These are phyloP conservation scores for Timema cristinae DNA, from an alignment of 2,888 invertebrate genomes.

Conservation along the genomic window DNA sequence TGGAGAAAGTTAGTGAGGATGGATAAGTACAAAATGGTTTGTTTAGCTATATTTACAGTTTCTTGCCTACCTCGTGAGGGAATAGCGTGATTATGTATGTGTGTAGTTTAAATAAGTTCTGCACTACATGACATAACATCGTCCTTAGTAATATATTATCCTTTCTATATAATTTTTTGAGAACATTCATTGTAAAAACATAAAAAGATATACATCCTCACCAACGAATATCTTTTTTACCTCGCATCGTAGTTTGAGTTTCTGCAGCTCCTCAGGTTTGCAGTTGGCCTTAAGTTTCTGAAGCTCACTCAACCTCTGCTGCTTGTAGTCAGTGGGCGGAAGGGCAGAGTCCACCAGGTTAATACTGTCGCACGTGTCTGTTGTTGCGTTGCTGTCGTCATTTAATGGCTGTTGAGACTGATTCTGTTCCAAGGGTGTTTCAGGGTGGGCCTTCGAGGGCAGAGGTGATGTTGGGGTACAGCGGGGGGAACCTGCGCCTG, in stretches of 20 bases:
- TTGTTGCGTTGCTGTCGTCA: slow-evolving; percentile 37
- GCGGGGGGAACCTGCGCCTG: slow-evolving; percentile 21
- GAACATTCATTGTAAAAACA: too few relatives aligned
- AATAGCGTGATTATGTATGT: too few relatives aligned
- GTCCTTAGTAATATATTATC: too few relatives aligned
- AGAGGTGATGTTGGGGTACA: slow-evolving; percentile 31
- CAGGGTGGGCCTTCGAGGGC: slow-evolving; percentile 45
- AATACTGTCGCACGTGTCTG: slow-evolving; percentile 27
- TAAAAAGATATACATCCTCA: slow-evolving; percentile 28
- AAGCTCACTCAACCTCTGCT: slow-evolving; percentile 62
- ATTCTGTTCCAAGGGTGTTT: slow-evolving; percentile 36
- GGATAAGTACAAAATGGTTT: too few relatives aligned
- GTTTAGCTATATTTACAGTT: too few relatives aligned
- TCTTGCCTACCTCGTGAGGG: too few relatives aligned
- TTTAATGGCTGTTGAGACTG: slow-evolving; percentile 9
- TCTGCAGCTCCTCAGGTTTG: slow-evolving; percentile 72
- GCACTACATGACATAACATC: too few relatives aligned
- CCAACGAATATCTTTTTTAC: slow-evolving; percentile 33
- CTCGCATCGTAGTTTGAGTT: slow-evolving; percentile 67
- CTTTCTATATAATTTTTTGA: too few relatives aligned
- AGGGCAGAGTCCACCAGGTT: slow-evolving; percentile 63
- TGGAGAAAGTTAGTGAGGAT: too few relatives aligned
- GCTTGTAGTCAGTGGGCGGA: slow-evolving; percentile 62
- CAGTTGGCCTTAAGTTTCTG: slow-evolving; percentile 74
- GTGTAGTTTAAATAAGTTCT: too few relatives aligned